A percentile compares a stretch with the other conserved stretches of the same genome.
Evolutionary conservation across 2,113 vertebrate species (phyloP).

Genomic region (Rhegmatorhina hoffmannsi): DNA sequence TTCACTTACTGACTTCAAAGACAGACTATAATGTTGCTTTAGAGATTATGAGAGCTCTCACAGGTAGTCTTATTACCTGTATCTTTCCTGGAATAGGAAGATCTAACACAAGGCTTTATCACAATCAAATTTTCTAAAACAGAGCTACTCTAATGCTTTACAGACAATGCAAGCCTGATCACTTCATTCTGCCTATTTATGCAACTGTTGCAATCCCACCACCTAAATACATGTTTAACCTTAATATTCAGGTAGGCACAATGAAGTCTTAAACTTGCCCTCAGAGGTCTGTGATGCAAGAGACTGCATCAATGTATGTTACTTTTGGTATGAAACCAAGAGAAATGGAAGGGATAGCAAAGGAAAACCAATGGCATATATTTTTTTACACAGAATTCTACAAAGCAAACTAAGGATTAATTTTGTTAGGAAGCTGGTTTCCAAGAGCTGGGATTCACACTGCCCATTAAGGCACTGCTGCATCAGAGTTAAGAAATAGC

Average conservation of each 20-base stretch:
- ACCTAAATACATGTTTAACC: background rate
- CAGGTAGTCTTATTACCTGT: background rate
- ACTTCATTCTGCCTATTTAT: background rate
- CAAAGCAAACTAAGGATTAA: background rate
- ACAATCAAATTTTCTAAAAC: background rate
- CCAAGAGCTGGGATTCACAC: background rate
- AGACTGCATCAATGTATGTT: background rate
- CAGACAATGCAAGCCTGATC: background rate
- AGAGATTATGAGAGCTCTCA: background rate
- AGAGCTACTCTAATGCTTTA: background rate
- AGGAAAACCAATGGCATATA: background rate
- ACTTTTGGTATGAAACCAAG: background rate
- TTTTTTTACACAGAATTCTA: background rate
- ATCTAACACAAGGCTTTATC: background rate
- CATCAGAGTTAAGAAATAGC: background rate
- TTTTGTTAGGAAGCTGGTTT: background rate
- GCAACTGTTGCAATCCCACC: background rate
- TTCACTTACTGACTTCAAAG: background rate
- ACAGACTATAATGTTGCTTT: background rate
- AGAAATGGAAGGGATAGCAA: background rate
- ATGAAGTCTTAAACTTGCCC: background rate
- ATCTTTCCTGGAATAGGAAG: background rate
- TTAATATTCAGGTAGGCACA: background rate
- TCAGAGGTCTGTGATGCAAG: background rate
- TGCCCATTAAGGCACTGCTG: background rate